Conservation (phyloP, 2,113 vertebrate species). For the Setophaga coronata region DNA sequence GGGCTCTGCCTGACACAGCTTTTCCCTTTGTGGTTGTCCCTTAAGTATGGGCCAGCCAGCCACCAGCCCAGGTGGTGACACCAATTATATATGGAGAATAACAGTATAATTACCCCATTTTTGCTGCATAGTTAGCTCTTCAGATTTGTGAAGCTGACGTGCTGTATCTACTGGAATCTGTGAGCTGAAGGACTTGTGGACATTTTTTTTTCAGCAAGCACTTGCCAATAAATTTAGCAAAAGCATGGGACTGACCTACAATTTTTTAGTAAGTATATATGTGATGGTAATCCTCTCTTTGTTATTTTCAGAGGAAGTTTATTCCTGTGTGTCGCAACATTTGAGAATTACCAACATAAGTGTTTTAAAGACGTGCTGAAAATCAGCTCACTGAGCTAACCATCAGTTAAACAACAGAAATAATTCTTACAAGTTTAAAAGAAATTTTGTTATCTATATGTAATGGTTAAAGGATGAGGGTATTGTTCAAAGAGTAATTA, state of each 20-base stretch:
- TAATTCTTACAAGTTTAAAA: not conserved
- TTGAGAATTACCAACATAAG: not conserved
- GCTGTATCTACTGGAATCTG: not conserved
- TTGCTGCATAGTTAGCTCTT: not conserved
- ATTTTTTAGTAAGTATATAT: not conserved
- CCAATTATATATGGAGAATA: not conserved
- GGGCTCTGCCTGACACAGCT: not conserved
- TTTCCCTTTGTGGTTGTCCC: not conserved
- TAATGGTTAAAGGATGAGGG: conserved; percentile 6
- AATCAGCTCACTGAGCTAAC: not conserved
- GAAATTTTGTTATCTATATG: not conserved
- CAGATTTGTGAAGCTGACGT: not conserved
- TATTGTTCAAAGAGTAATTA: conserved; percentile 23
- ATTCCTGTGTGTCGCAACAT: not conserved
- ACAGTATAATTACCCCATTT: not conserved
- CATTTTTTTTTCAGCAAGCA: not conserved
- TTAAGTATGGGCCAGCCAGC: not conserved
- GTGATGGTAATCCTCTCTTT: not conserved
- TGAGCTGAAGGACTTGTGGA: not conserved
- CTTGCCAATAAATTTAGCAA: not conserved
- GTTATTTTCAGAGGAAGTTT: not conserved
- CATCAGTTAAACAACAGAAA: not conserved
- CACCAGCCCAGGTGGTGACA: not conserved
- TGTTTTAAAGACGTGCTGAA: not conserved
- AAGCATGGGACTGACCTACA: not conserved